These are phyloP conservation scores for Lagria hirta DNA, from an alignment of 2,888 invertebrate species.

Conservation along the genomic window DNA sequence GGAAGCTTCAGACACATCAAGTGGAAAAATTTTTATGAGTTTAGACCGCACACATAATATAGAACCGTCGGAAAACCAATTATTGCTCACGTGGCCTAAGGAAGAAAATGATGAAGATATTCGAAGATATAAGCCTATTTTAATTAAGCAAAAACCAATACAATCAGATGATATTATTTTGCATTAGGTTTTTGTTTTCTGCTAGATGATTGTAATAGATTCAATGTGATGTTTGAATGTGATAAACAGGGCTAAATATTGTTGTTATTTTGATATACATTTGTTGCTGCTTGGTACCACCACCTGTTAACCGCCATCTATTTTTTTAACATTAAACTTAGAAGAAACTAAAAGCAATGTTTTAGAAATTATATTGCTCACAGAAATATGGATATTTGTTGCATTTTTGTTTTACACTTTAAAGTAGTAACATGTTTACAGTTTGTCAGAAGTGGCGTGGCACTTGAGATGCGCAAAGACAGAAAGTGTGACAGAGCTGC, in stretches of 20 bases:
- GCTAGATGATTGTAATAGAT: conserved; percentile 35
- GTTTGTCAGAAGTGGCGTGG: too few relatives aligned
- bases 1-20: conserved; percentile 49
- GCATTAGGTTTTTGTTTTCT: conserved; percentile 34
- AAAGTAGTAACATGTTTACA: too few relatives aligned
- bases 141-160: conserved; percentile 41
- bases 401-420: too few relatives aligned
- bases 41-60: conserved; percentile 46
- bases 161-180: conserved; percentile 47
- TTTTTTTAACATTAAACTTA: too few relatives aligned
- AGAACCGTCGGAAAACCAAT: conserved; percentile 51
- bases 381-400: too few relatives aligned
- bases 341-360: too few relatives aligned
- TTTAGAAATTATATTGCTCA: too few relatives aligned
- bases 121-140: conserved; percentile 23
- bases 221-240: conserved; percentile 42
- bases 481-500: too few relatives aligned
- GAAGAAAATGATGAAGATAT: conserved; percentile 6
- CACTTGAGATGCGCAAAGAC: too few relatives aligned
- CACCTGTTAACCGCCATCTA: conserved; percentile 18
- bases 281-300: conserved; percentile 21
- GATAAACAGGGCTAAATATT: conserved; percentile 23
- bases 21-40: conserved; percentile 50
- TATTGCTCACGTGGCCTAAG: conserved; percentile 60
- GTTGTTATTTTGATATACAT: conserved; percentile 22